Percentiles rank a stretch among this genome's conserved stretches.
Conservation (phyloP, 2,797 vertebrate genomes). For the Epinephelus awoara region DNA sequence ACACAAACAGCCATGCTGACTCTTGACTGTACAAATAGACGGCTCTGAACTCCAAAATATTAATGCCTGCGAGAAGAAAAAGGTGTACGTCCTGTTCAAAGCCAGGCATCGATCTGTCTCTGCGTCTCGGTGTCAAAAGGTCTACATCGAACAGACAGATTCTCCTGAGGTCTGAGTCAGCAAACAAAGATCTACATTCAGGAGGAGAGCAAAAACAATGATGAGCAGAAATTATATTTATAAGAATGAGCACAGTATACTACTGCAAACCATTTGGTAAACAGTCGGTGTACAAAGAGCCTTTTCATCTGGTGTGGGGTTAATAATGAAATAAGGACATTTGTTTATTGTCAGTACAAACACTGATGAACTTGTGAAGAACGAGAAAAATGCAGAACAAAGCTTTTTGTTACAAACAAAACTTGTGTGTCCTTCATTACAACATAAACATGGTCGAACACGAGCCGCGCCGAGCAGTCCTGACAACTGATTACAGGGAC, state of each 20-base stretch:
- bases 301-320: not conserved
- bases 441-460: conserved; percentile 46
- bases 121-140: conserved; percentile 52
- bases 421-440: conserved; percentile 18
- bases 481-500: conserved; percentile 68
- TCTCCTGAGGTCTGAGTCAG: conserved; percentile 68
- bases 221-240: conserved; percentile 3
- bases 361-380: conserved; percentile 11
- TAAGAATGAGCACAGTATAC: not conserved
- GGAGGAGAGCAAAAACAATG: not conserved
- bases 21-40: conserved; percentile 28
- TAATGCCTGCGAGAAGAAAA: conserved; percentile 34
- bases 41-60: conserved; percentile 45
- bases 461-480: conserved; percentile 19
- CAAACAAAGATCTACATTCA: conserved; percentile 44
- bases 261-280: not conserved
- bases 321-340: conserved; percentile 11
- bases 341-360: conserved; percentile 53
- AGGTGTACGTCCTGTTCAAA: conserved; percentile 24
- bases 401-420: conserved; percentile 25
- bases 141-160: conserved; percentile 7
- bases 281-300: not conserved
- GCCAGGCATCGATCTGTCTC: conserved; percentile 48
- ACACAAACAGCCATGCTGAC: not conserved
- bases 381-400: conserved; percentile 1